Base-by-base conservation (phyloP, 2,113 vertebrate genomes). In the Centropristis striata region DNA sequence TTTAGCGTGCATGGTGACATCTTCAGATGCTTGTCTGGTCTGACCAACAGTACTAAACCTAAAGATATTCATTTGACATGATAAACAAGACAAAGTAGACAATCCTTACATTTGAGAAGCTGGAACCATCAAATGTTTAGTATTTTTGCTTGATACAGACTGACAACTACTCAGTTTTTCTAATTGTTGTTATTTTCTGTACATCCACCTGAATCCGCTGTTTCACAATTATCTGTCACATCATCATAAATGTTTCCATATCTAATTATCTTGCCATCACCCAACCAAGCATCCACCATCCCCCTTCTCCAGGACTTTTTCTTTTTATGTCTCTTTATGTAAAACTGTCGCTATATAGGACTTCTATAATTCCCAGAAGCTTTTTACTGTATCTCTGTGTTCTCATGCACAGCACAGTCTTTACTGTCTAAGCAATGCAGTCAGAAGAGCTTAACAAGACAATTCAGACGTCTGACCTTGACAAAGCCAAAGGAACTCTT, bases 401-500 rank as follows among this genome's bases (percentile, higher is more conserved):
- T 58, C 68, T 75, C 42, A 28, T 61, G 75, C 85, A 86, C 78
- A 83, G 50, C 44, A 27, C 41, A 58, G 64, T 39, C 53, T 70
- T 47, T 49, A 20, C 74, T 20, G 47, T 88, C 65, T 20, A 85
- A 81, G 85, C 80, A 88, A 77, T 42, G 55, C 81, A 81, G 75
- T 46, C 57, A 80, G 72, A 63, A 67, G 74, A 57, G 42, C 36
- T 68, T 49, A 84, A 85, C 60, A 65, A 79, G 65, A 47, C 13
- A 13, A 39, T 37, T 51, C 58, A 60, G 75, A 53, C 57, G 53
- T 58, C 70, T 75, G 53, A 85, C 75, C 79, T 83, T 67, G 67
- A 81, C 32, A 37, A 67, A 72, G 37, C 50, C 46, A 57, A 49
- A 80, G 60, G 50, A 88, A 41, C 42, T 37, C 42, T 63, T 67